These are phyloP conservation scores for Amphiprion percula DNA, from an alignment of 2,113 vertebrate species.

Conservation along the genomic window DNA sequence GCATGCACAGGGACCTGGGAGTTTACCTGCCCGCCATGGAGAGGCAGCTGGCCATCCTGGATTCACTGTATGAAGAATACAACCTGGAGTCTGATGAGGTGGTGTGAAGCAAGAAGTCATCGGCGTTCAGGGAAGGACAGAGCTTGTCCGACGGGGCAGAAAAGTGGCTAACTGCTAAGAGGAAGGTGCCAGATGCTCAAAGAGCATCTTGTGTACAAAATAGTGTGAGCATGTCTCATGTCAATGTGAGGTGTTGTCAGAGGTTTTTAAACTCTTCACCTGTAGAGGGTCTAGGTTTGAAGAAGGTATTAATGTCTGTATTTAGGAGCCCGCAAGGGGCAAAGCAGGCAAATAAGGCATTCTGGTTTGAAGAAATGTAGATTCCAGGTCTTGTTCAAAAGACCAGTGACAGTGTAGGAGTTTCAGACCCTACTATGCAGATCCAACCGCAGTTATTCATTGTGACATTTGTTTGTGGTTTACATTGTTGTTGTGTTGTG, in stretches of 20 bases:
- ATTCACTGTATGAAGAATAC: slow-evolving; percentile 93
- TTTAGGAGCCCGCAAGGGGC: slow-evolving; percentile 20
- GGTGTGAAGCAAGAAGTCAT: slow-evolving; percentile 84
- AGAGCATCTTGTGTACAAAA: slow-evolving; percentile 42
- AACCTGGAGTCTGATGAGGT: slow-evolving; percentile 97
- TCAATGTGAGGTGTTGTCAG: slow-evolving; percentile 33
- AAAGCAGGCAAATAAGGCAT: slow-evolving; percentile 20
- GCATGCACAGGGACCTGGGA: slow-evolving; percentile 92
- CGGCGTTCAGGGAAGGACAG: neutral
- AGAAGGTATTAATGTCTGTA: slow-evolving; percentile 47
- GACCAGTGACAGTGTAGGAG: slow-evolving; percentile 1
- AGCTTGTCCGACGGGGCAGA: slow-evolving; percentile 9
- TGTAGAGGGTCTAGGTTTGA: slow-evolving; percentile 19
- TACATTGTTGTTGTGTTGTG: slow-evolving; percentile 32
- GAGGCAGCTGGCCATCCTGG: slow-evolving; percentile 92
- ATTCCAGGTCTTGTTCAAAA: slow-evolving; percentile 55
- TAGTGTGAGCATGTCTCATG: slow-evolving; percentile 37
- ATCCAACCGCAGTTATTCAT: slow-evolving; percentile 35
- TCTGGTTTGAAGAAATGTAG: slow-evolving; percentile 22
- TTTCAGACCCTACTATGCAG: slow-evolving; percentile 36
- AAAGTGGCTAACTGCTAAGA: slow-evolving; percentile 9
- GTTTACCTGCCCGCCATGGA: slow-evolving; percentile 96
- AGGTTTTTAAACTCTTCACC: slow-evolving; percentile 29
- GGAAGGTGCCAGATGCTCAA: slow-evolving; percentile 23
- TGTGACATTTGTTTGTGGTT: slow-evolving; percentile 43